Conservation (phyloP, 2,797 vertebrate species). For the Pseudochromis fuscus region DNA sequence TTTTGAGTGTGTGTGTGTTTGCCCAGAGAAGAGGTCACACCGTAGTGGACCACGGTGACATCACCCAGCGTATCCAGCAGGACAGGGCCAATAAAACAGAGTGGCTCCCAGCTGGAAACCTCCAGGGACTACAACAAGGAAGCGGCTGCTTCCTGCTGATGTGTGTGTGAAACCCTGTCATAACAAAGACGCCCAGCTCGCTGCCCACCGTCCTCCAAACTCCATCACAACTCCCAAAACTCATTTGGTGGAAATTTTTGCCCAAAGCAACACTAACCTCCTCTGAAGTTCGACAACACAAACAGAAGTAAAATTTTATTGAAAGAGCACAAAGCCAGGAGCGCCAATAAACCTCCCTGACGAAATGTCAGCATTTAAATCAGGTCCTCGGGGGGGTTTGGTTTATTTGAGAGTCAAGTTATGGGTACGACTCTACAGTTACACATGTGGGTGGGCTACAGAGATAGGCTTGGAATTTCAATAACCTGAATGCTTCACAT, state of each 20-base stretch:
- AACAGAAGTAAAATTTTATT: conserved; percentile 27
- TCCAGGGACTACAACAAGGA: conserved; percentile 67
- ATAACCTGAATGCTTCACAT: conserved; percentile 41
- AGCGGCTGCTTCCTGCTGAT: conserved; percentile 85
- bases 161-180: conserved; percentile 71
- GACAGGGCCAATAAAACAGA: conserved; percentile 52
- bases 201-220: conserved; percentile 60
- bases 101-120: conserved; percentile 57
- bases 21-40: conserved; percentile 32
- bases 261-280: conserved; percentile 19
- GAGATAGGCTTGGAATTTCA: conserved; percentile 58
- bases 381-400: conserved; percentile 21
- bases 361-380: neutral
- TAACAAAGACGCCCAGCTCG: conserved; percentile 63
- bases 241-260: conserved; percentile 20
- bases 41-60: conserved; percentile 63
- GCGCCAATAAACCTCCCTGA: conserved; percentile 3
- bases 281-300: conserved; percentile 28
- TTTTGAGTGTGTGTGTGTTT: conserved; percentile 25
- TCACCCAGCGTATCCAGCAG: conserved; percentile 57
- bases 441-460: conserved; percentile 54
- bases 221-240: conserved; percentile 31
- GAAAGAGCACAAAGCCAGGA: conserved; percentile 7
- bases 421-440: conserved; percentile 20
- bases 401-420: conserved; percentile 20